Conservation (phyloP, 2,888 invertebrate genomes). For the Platycnemis pennipes region DNA sequence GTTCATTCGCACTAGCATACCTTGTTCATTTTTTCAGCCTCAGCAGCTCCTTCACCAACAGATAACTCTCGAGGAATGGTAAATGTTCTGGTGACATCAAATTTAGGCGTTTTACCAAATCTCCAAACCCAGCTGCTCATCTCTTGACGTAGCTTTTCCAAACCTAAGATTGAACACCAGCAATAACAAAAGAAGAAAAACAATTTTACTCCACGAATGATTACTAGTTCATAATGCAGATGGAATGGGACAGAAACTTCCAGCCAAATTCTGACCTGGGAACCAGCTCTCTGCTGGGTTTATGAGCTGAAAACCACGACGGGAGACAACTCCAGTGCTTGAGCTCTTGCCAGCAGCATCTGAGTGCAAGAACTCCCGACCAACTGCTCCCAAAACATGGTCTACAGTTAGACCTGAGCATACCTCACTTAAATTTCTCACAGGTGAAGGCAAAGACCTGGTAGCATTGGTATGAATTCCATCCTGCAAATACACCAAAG, state of each 20-base stretch:
- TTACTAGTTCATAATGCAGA: background rate
- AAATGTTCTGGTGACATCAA: conserved; percentile 86
- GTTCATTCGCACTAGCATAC: background rate
- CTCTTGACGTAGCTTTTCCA: conserved; percentile 85
- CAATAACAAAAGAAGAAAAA: background rate
- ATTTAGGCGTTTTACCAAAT: conserved; percentile 92
- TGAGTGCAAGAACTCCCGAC: conserved; percentile 91
- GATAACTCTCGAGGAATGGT: conserved; percentile 80
- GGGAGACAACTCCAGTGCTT: conserved; percentile 85
- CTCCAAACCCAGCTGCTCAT: conserved; percentile 93
- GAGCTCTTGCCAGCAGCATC: conserved; percentile 87
- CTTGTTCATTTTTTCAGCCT: conserved; percentile 38
- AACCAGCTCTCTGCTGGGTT: conserved; percentile 95
- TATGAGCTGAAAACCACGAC: conserved; percentile 90
- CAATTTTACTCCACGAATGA: background rate
- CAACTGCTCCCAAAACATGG: conserved; percentile 88
- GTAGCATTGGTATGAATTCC: conserved; percentile 93
- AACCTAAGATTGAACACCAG: conserved; percentile 80
- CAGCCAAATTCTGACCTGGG: conserved; percentile 82
- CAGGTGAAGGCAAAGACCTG: conserved; percentile 88
- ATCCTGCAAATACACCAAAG: conserved; percentile 81
- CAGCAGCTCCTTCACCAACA: conserved; percentile 34
- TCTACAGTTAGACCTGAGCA: conserved; percentile 87
- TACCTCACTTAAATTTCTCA: conserved; percentile 90
- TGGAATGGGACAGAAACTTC: background rate